Evolutionary conservation across 2,113 vertebrate species (phyloP), one percentile per base, ranked within the genome.

Genomic region (Symphodus melops): DNA sequence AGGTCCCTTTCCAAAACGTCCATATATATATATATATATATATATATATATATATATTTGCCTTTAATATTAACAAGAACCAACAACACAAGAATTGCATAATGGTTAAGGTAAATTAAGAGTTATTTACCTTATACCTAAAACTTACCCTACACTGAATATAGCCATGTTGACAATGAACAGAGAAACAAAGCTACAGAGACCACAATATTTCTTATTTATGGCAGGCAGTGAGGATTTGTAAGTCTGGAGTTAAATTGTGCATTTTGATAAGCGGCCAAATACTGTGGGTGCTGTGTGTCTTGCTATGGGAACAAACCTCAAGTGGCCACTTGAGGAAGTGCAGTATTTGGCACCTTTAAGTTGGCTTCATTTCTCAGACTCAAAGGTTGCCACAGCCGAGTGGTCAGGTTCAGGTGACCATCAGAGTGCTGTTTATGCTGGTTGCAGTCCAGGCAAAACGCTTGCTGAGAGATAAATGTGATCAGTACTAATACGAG

Each of bases 401-500:
- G 58, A 41, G 28, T 16, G 60, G 48, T 77, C 28, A 48, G 36
- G 51, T 33, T 55, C 21, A 46, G 79, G 81, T 77, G 65, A 28
- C 51, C 51, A 63, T 48, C 55, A 56, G 33, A 75, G 69, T 12
- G 8, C 37, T 17, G 2, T 59, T 55, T 11, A 42, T 33, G 59
- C 41, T 80, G 51, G 57, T 66, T n/a, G 36, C 57, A 72, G 25
- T 79, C 68, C 57, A 67, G 70, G n/a, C 48, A 56, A 77, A 79
- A 49, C 39, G 23, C 54, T 67, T 20, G 37, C 39, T 82, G 71
- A 73, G 10, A 39, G 55, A 77, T 79, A 76, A 67, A 51, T 8
- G 56, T n/a, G 63, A 39, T 68, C n/a, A 82, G 73, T 51, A 28
- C 68, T 66, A 84, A 79, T 60, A 39, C 8, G 2, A 57, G 21